Conservation (phyloP, 2,888 invertebrate species). For the Drosophila basisetae region DNA sequence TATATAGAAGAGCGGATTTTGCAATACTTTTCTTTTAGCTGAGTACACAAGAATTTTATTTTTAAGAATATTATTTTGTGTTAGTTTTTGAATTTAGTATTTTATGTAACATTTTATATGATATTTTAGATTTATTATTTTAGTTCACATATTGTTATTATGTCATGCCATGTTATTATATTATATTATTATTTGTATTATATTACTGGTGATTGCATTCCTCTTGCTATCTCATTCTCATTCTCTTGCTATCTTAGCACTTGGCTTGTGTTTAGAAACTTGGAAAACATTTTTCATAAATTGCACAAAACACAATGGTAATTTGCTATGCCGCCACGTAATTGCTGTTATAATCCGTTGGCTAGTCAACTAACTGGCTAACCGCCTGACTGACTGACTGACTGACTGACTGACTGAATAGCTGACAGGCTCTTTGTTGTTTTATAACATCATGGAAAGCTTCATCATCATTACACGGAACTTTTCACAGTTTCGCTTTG, state of each 20-base stretch:
- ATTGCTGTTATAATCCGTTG: constrained; percentile 57
- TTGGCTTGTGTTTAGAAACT: constrained; percentile 26
- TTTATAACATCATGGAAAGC: constrained; percentile 46
- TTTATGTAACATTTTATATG: too few species aligned
- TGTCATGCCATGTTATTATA: neutral
- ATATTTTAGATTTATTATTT: neutral
- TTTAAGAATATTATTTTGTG: too few species aligned
- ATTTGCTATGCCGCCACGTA: constrained; percentile 68
- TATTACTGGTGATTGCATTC: neutral
- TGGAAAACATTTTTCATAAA: constrained; percentile 46
- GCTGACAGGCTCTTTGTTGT: constrained; percentile 42
- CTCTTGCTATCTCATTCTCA: neutral
- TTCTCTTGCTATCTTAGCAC: neutral
- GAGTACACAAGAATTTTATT: too few species aligned
- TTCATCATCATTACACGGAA: constrained; percentile 63
- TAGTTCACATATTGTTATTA: neutral
- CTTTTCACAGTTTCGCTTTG: constrained; percentile 64
- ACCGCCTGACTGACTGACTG: constrained; percentile 14
- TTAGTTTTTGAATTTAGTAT: too few species aligned
- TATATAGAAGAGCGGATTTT: too few species aligned
- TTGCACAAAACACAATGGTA: constrained; percentile 64
- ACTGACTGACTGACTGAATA: constrained; percentile 4
- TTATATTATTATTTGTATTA: neutral
- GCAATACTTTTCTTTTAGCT: too few species aligned
- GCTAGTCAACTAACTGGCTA: constrained; percentile 12